Evolutionary conservation across 1,140 invertebrate genomes (phyloP), one percentile per base, ranked within the genome.

Genomic region (Macrostomum lignano): DNA sequence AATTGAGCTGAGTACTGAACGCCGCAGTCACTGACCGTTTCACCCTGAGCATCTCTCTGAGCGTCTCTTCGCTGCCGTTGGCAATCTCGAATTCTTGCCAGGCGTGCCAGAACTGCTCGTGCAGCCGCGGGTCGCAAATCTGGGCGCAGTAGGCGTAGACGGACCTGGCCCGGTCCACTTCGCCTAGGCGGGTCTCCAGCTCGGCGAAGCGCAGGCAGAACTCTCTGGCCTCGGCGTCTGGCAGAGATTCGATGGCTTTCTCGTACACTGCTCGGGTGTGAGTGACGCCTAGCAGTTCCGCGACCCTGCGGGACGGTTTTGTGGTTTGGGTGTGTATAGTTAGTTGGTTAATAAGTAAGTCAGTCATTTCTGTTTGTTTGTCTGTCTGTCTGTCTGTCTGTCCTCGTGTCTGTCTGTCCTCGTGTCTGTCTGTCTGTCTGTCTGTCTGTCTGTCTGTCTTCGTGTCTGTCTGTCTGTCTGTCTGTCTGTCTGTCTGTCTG

Each of bases 21-120:
- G 74, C 81, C 4, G 84, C 84, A 60, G 91, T 79, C 0, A 96
- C 75, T 49, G 78, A 86, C 41, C 88, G 67, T 55, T 93, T 93
- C 32, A 96, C 91, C 48, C 88, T 65, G 39, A 98, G 60, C 84
- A 99, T 94, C 64, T 98, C 91, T 31, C 84, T 64, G 67, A 98
- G 82, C 0, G 88, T 98, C 46, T 98, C 91, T 58, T 96, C 86
- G 62, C 96, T 98, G n/a, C 91, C 91, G 62, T 96, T 86, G 29
- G 75, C 69, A 22, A 91, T 76, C 66, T 99, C 91, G 65, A 98
- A 99, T 44, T 94, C 81, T 60, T 91, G 93, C 91, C 91, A 99
- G 5, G 75, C 75, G 50, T 82, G 72, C 91, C 91, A 98, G 50
- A 96, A 96, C 21, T 74, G 70, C 6, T 84, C 79, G 2, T 81